Conservation (phyloP, 2,888 invertebrate genomes). For the Ganaspis brasiliensis region DNA sequence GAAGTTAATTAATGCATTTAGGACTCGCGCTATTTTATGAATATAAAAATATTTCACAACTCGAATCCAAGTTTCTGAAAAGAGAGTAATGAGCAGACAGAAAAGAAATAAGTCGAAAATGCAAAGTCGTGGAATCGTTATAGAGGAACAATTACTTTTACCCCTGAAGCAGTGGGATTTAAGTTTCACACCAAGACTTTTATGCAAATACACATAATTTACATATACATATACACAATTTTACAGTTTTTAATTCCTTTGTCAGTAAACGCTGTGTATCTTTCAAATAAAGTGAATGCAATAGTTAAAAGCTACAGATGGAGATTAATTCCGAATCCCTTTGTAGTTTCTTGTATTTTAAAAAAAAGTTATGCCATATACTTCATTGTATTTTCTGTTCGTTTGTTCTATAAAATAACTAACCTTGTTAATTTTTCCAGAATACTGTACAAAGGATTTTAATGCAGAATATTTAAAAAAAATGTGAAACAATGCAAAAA, state of each 20-base stretch:
- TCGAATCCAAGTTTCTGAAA: not conserved
- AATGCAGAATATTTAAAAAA: too few species aligned
- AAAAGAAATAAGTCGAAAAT: constrained; percentile 5
- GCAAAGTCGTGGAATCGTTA: constrained; percentile 28
- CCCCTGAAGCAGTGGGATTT: not conserved
- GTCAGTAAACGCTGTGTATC: constrained; percentile 10
- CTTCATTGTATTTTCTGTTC: not conserved
- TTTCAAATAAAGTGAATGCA: not conserved
- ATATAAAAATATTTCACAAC: not conserved
- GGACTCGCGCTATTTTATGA: too few species aligned
- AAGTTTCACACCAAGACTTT: constrained; percentile 6
- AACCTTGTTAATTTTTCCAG: not conserved
- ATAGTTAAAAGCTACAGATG: constrained; percentile 1
- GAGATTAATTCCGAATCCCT: constrained; percentile 8
- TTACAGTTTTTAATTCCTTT: not conserved
- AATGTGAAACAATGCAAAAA: too few species aligned
- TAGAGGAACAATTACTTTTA: constrained; percentile 31
- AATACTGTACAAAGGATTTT: too few species aligned
- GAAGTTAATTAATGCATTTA: too few species aligned
- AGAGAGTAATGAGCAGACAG: constrained; percentile 16
- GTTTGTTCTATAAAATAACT: constrained; percentile 3
- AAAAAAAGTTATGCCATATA: not conserved
- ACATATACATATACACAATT: not conserved
- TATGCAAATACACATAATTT: not conserved
- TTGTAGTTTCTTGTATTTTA: not conserved